These are phyloP conservation scores for Corythucha ciliata DNA, from an alignment of 2,888 invertebrate species.

Conservation along the genomic window DNA sequence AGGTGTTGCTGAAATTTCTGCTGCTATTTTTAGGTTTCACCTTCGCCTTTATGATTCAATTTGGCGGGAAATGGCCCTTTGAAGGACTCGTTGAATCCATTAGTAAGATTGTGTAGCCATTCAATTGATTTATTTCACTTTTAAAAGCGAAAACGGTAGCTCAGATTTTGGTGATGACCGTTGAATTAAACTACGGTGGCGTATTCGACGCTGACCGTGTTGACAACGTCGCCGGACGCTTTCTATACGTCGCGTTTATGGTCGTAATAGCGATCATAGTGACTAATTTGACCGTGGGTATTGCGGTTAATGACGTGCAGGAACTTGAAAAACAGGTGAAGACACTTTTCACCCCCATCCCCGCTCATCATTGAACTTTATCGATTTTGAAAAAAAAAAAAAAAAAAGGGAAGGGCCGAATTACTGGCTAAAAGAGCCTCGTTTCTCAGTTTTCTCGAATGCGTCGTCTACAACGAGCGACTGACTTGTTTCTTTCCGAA, in stretches of 20 bases:
- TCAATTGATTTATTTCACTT: not conserved
- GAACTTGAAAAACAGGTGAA: constrained; percentile 45
- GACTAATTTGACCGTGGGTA: constrained; percentile 51
- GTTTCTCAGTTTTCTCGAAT: constrained; percentile 47
- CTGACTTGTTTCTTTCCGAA: constrained; percentile 43
- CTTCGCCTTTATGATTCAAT: constrained; percentile 50
- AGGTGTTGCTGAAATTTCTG: constrained; percentile 45
- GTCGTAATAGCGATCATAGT: constrained; percentile 49
- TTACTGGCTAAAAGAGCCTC: constrained; percentile 50
- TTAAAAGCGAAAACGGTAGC: not conserved
- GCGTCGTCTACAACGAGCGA: constrained; percentile 45
- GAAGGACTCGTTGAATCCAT: constrained; percentile 32
- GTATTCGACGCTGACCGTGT: constrained; percentile 43
- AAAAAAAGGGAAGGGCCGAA: constrained; percentile 47
- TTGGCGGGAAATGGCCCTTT: constrained; percentile 46
- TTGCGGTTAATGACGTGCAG: constrained; percentile 51
- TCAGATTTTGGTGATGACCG: constrained; percentile 50
- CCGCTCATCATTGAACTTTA: not conserved
- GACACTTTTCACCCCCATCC: constrained; percentile 22
- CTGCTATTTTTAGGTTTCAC: constrained; percentile 50
- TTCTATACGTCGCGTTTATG: constrained; percentile 48
- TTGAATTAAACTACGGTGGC: constrained; percentile 48
- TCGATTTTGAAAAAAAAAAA: not conserved
- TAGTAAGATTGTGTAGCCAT: not conserved
- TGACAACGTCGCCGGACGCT: constrained; percentile 44